phyloP scores from a whole-genome alignment of 1,140 invertebrate genomes.

The Chrysomallon squamiferum region DNA sequence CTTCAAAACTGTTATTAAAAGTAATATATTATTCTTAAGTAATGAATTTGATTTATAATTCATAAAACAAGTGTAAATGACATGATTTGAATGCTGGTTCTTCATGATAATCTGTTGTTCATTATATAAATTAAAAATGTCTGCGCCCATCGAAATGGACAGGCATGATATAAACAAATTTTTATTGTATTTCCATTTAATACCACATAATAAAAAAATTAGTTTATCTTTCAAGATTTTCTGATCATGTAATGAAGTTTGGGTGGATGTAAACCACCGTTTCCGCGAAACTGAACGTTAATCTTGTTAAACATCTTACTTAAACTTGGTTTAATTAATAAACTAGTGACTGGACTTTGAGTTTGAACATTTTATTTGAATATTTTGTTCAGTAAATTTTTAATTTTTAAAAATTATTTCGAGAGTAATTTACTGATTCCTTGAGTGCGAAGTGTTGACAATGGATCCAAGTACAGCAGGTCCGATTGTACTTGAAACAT shows the following conservation, averaged over 20 bases:
- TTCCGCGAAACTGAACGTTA: no score
- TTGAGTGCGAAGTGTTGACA: neutral
- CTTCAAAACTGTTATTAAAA: no score
- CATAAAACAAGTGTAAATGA: no score
- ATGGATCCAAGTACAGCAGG: constrained; percentile 40
- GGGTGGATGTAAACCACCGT: no score
- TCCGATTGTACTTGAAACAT: constrained; percentile 68
- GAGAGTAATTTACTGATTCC: neutral
- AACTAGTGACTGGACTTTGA: neutral
- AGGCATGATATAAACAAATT: no score
- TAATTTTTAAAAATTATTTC: neutral
- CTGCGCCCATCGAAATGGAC: no score
- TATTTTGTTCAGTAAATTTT: neutral
- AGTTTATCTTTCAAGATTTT: neutral
- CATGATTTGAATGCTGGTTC: no score
- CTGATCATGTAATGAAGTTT: neutral
- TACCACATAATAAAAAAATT: constrained; percentile 1
- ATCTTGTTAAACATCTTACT: no score
- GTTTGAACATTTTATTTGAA: neutral
- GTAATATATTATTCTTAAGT: no score
- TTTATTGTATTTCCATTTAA: neutral
- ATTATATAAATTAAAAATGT: no score
- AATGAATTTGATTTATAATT: no score
- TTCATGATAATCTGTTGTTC: no score
- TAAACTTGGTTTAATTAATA: neutral